These are phyloP conservation scores for Callaeas wilsoni DNA, from an alignment of 2,113 vertebrate species.

Conservation along the genomic window DNA sequence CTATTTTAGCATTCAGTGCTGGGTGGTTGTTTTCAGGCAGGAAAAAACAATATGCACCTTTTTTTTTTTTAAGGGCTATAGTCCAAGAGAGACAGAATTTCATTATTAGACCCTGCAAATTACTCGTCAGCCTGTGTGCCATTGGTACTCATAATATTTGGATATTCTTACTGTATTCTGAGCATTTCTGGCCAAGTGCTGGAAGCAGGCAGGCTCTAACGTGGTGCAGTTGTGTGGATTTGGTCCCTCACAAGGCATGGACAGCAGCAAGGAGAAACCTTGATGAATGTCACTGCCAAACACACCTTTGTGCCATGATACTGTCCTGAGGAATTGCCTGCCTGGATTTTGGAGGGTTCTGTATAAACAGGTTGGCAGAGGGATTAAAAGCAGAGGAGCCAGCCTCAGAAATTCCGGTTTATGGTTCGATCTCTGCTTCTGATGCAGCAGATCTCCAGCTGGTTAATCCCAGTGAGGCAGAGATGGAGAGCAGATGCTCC, in stretches of 20 bases:
- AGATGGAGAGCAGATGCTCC: background rate
- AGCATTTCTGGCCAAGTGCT: background rate
- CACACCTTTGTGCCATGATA: background rate
- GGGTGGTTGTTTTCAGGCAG: background rate
- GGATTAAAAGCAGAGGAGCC: background rate
- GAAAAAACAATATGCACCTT: background rate
- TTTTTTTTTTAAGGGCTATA: background rate
- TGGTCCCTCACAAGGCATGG: background rate
- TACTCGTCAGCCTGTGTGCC: background rate
- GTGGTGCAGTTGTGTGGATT: background rate
- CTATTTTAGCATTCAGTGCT: background rate
- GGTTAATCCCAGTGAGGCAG: background rate
- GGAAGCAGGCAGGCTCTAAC: background rate
- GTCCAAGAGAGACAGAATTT: background rate
- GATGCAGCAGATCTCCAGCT: background rate
- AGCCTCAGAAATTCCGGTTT: background rate
- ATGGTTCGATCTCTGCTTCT: background rate
- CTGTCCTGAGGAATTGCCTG: background rate
- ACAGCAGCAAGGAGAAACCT: background rate
- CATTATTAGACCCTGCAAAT: background rate
- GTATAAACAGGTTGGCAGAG: background rate
- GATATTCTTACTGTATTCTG: background rate
- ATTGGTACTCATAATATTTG: background rate
- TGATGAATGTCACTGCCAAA: background rate
- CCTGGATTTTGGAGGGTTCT: background rate